A percentile compares a stretch with the other conserved stretches of the same genome.
These are phyloP conservation scores for Alosa sapidissima DNA, from an alignment of 2,797 vertebrate species.

Conservation along the genomic window DNA sequence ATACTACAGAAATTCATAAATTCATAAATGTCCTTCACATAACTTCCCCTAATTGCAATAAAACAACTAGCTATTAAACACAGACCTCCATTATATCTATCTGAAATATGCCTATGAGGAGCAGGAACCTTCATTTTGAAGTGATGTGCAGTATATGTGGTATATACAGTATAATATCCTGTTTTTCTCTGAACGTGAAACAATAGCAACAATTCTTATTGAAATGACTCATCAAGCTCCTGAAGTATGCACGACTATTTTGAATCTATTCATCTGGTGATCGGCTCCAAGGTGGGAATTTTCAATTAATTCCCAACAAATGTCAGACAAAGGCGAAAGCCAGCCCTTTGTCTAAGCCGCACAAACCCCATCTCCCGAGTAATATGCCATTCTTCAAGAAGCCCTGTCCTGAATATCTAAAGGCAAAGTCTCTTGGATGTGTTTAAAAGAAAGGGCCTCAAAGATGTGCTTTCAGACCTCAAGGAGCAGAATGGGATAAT, in stretches of 20 bases:
- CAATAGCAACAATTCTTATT: background rate
- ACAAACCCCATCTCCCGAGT: background rate
- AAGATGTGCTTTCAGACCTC: background rate
- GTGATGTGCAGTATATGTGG: background rate
- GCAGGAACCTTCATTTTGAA: background rate
- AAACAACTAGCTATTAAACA: background rate
- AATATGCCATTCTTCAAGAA: background rate
- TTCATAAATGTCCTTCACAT: background rate
- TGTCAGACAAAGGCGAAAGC: slow-evolving; percentile 7
- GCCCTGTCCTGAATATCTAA: slow-evolving; percentile 11
- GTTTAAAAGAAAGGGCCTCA: background rate
- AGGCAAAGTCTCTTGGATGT: background rate
- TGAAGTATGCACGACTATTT: background rate
- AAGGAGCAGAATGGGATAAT: background rate
- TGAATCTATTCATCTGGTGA: slow-evolving; percentile 5
- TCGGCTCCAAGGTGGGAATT: background rate
- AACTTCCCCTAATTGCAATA: background rate
- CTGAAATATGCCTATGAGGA: background rate
- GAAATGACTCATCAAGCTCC: background rate
- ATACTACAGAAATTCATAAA: background rate
- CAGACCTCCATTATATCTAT: background rate
- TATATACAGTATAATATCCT: background rate
- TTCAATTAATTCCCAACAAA: slow-evolving; percentile 18
- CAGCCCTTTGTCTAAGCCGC: background rate
- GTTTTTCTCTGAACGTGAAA: background rate